Base-by-base conservation (phyloP, 2,113 vertebrate genomes). In the Phaetusa simplex region DNA sequence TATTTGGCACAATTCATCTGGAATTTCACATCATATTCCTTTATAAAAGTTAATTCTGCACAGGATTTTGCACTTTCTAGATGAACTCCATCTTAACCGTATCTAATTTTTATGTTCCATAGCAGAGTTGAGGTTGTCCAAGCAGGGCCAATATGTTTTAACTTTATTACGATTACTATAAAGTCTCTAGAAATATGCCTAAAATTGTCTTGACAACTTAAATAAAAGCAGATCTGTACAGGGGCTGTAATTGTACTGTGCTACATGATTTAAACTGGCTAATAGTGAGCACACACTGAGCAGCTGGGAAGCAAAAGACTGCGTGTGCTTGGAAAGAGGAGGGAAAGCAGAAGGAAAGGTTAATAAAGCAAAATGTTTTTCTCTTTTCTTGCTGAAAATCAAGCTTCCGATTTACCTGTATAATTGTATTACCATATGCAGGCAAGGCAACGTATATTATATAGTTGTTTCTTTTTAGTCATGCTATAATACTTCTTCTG, bases 171-270 rank as follows among this genome's bases (percentile, higher is more conserved):
- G 2, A 92, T 86, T 77, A 29, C 65, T 66, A 88, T 43, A 90
- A 93, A 95, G 53, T 72, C 87, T 92, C 80, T 61, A 45, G 3
- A 95, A 96, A 97, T 87, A 91, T 26, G 62, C 58, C 52, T 65
- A 84, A 82, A 96, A 97, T 88, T 92, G 83, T 80, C 93, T 79
- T 82, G 93, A 96, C 92, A 95, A 90, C 90, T 96, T 95, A 95
- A 95, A 95, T 87, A 87, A 87, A 97, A 97, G 94, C 95, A 95
- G 95, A 95, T 91, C 92, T 79, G 77, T 79, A 93, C 7, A n/a
- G 65, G 61, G 88, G 86, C 86, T 95, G 88, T 89, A 97, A 95
- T 87, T 94, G 77, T 85, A 89, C 73, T 61, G 52, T 21, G 67
- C 65, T 90, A 69, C 52, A 86, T 58, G 71, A 90, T 90, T 96